A percentile compares a stretch with the other conserved stretches of the same genome.
Conservation (phyloP, 2,888 invertebrate genomes). For the Hanleya hanleyi region DNA sequence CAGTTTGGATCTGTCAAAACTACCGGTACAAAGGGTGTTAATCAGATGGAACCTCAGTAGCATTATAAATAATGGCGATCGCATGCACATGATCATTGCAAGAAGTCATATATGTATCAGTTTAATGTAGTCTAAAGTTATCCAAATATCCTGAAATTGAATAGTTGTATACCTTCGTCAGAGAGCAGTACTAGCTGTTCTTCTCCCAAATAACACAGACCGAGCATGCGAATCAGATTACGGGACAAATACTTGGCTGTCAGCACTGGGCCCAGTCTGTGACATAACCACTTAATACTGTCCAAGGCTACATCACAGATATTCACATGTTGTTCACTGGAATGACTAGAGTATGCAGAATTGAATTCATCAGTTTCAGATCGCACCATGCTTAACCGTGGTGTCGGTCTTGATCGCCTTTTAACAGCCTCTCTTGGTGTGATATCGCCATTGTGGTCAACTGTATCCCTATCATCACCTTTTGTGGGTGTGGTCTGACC, state of each 20-base stretch:
- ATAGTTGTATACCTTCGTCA: too few relatives aligned
- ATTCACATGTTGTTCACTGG: conserved; percentile 60
- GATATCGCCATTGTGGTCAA: background rate
- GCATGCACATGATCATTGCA: too few relatives aligned
- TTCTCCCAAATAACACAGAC: conserved; percentile 89
- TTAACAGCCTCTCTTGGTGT: background rate
- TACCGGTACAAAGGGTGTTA: too few relatives aligned
- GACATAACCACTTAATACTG: conserved; percentile 86
- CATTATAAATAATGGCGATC: too few relatives aligned
- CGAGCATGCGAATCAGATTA: conserved; percentile 94
- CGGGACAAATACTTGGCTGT: conserved; percentile 92
- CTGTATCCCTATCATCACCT: too few relatives aligned
- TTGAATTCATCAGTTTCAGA: conserved; percentile 69
- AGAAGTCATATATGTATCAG: too few relatives aligned
- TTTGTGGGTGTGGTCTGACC: background rate
- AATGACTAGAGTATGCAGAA: conserved; percentile 46
- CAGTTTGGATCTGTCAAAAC: too few relatives aligned
- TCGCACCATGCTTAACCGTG: conserved; percentile 38
- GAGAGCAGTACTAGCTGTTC: conserved; percentile 58
- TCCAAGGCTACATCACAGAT: conserved; percentile 70
- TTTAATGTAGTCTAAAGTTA: too few relatives aligned
- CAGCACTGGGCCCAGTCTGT: conserved; percentile 93
- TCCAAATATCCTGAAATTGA: too few relatives aligned
- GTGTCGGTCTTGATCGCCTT: background rate
- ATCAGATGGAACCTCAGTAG: too few relatives aligned